phyloP scores from a whole-genome alignment of 2,888 invertebrate genomes.

The Chymomyza fuscimana region DNA sequence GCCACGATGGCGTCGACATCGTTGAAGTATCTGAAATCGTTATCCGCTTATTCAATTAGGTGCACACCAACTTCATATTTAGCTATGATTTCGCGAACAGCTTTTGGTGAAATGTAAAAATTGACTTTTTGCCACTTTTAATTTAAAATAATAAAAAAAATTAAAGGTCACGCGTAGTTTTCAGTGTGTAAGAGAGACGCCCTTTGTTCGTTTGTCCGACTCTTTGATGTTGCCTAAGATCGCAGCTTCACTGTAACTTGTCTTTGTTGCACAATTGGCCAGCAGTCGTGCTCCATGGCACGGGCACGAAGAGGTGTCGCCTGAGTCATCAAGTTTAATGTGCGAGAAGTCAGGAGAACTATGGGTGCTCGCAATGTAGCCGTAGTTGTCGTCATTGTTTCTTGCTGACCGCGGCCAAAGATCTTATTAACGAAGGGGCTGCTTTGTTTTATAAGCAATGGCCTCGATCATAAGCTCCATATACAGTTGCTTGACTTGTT shows the following conservation, averaged over 20 bases:
- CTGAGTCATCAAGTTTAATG: conserved; percentile 47
- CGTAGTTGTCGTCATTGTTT: neutral
- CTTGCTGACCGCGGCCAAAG: conserved; percentile 1
- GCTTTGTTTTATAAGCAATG: conserved; percentile 39
- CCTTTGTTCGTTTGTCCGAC: neutral
- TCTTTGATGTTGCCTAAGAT: conserved; percentile 39
- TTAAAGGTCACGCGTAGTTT: conserved; percentile 41
- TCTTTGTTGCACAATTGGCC: conserved; percentile 1
- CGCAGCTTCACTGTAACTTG: neutral
- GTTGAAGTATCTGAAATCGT: conserved; percentile 7
- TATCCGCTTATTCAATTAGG: conserved; percentile 47
- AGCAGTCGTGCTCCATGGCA: neutral
- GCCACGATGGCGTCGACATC: neutral
- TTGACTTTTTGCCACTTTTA: neutral
- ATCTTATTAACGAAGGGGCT: conserved; percentile 15
- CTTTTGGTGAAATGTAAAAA: neutral
- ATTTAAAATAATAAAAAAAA: neutral
- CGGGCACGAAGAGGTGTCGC: conserved; percentile 44
- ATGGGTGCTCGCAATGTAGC: neutral
- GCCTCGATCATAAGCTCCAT: conserved; percentile 30
- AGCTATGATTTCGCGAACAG: neutral
- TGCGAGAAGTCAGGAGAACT: neutral
- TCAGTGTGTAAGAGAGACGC: conserved; percentile 18
- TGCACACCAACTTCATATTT: conserved; percentile 5
- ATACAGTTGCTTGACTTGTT: conserved; percentile 27